phyloP scores from a whole-genome alignment of 2,797 vertebrate species.

The Pangasius sanitwongsei region DNA sequence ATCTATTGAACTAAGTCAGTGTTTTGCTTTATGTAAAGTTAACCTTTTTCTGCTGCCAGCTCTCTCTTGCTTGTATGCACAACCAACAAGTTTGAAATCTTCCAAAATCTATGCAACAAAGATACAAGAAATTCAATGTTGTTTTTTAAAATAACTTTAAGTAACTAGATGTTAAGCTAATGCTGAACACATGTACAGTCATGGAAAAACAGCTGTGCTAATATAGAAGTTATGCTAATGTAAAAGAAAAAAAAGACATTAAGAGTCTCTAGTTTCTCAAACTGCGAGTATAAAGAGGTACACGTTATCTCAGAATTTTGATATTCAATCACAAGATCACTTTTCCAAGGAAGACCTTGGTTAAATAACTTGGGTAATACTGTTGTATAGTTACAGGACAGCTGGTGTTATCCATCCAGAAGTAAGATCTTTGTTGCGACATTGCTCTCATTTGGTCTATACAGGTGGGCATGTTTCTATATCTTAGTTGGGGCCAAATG shows the following conservation, averaged over 20 bases:
- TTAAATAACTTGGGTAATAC: neutral
- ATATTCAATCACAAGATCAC: neutral
- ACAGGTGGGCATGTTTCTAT: too few species aligned
- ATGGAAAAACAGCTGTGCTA: too few species aligned
- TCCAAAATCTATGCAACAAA: neutral
- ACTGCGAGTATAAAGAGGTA: neutral
- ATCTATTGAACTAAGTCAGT: neutral
- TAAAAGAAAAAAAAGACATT: neutral
- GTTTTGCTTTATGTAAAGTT: too few species aligned
- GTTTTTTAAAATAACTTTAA: neutral
- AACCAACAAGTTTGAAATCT: neutral
- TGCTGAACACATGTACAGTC: neutral
- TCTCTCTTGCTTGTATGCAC: neutral
- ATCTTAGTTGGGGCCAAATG: neutral
- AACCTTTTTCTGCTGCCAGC: neutral
- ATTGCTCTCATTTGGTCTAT: too few species aligned
- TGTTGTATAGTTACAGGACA: neutral
- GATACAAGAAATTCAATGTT: neutral
- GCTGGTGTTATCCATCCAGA: neutral
- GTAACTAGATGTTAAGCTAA: neutral
- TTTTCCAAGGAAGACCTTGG: neutral
- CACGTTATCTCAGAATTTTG: neutral
- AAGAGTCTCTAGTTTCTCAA: neutral
- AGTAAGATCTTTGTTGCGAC: neutral
- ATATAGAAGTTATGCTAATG: too few species aligned